Conservation (phyloP, 2,797 vertebrate genomes). For the Melopsittacus undulatus region DNA sequence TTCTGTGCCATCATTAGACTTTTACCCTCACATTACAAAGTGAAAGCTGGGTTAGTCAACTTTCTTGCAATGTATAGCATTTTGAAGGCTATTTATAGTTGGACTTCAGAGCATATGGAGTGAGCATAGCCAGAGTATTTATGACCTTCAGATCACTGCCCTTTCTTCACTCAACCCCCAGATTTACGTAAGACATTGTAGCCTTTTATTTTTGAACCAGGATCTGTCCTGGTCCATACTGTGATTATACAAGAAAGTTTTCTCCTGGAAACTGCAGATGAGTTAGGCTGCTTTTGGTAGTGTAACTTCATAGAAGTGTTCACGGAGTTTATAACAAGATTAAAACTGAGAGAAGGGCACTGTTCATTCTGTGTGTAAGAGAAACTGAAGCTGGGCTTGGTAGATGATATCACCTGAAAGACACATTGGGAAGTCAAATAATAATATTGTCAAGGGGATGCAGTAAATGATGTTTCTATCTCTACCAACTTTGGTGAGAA, state of each 20-base stretch:
- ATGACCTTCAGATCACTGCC: slow-evolving; percentile 41
- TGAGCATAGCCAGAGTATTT: slow-evolving; percentile 29
- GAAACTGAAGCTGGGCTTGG: neutral
- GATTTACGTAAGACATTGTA: slow-evolving; percentile 45
- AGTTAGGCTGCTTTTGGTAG: slow-evolving; percentile 21
- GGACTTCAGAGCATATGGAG: slow-evolving; percentile 50
- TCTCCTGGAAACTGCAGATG: neutral
- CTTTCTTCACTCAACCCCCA: slow-evolving; percentile 54
- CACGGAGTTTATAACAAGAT: neutral
- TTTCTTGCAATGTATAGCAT: slow-evolving; percentile 49
- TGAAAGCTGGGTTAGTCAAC: slow-evolving; percentile 57
- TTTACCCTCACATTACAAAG: slow-evolving; percentile 51
- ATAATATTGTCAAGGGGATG: neutral
- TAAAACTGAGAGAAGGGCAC: neutral
- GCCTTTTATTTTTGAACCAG: slow-evolving; percentile 52
- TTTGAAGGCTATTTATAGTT: slow-evolving; percentile 62
- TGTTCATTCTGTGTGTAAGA: neutral
- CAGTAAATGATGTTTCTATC: neutral
- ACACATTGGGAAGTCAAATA: neutral
- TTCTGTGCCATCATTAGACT: slow-evolving; percentile 63
- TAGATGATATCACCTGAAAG: neutral
- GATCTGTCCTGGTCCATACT: slow-evolving; percentile 15
- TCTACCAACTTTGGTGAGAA: neutral
- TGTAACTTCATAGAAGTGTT: slow-evolving; percentile 22
- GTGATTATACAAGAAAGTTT: slow-evolving; percentile 3